Evolutionary conservation across 92 coral and sea anemone species (phyloP).

Genomic region (Meandrina meandrites): DNA sequence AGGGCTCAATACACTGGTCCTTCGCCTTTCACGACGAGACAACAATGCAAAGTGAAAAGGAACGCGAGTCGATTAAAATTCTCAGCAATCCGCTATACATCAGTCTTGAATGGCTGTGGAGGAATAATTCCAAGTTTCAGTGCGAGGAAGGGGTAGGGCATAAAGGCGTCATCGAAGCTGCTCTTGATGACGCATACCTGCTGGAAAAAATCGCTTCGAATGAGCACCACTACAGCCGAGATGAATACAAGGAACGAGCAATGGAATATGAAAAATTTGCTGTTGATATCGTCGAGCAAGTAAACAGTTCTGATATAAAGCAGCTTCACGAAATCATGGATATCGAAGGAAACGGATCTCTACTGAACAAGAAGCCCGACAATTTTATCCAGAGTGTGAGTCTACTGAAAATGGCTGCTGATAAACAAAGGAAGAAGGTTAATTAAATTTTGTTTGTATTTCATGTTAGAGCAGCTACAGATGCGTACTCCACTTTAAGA

Average conservation of each 20-base stretch:
- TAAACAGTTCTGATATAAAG: background rate
- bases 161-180: slow-evolving; percentile 13
- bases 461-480: no score
- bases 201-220: slow-evolving; percentile 23
- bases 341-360: slow-evolving; percentile 5
- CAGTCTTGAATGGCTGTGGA: slow-evolving; percentile 19
- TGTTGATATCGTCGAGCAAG: slow-evolving; percentile 10
- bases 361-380: background rate
- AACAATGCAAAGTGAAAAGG: slow-evolving; percentile 2
- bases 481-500: background rate
- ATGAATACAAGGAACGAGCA: slow-evolving; percentile 19
- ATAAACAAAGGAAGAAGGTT: slow-evolving; percentile 12
- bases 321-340: slow-evolving; percentile 14
- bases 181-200: slow-evolving; percentile 1
- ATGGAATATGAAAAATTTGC: slow-evolving; percentile 9
- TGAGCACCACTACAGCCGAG: slow-evolving; percentile 13
- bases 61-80: background rate
- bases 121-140: background rate
- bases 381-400: slow-evolving; percentile 17
- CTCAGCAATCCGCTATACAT: slow-evolving; percentile 22
- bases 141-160: no score
- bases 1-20: background rate
- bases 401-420: slow-evolving; percentile 27
- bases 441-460: background rate
- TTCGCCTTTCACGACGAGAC: background rate